Evolutionary conservation across 2,113 vertebrate species (phyloP).

Genomic region (Centropus unirufus): DNA sequence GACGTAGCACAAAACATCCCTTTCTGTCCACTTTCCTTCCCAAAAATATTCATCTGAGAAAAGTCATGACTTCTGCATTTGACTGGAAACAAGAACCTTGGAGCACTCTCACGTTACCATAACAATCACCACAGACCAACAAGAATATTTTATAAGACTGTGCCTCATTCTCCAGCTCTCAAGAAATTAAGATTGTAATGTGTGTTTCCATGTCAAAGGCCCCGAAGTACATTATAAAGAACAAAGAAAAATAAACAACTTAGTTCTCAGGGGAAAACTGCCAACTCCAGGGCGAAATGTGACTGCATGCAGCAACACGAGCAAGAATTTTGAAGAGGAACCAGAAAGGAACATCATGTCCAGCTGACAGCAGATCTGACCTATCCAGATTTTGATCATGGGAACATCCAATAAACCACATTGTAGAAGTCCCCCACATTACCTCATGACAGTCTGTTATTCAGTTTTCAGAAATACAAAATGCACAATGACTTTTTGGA

Average conservation of each 20-base stretch:
- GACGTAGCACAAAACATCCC: background rate
- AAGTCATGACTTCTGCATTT: background rate
- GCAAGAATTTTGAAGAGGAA: background rate
- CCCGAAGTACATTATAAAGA: background rate
- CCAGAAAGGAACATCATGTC: background rate
- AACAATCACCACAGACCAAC: background rate
- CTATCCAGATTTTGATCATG: background rate
- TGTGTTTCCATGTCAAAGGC: conserved; percentile 8
- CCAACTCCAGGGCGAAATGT: background rate
- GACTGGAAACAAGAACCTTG: background rate
- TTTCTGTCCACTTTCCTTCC: background rate
- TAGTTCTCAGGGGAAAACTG: background rate
- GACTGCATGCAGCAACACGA: background rate
- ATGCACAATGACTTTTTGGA: background rate
- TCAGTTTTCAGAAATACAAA: background rate
- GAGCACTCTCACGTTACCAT: background rate
- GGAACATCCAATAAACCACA: background rate
- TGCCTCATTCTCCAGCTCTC: background rate
- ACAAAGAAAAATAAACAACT: background rate
- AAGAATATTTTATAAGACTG: background rate
- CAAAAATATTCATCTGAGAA: background rate
- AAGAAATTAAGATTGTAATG: background rate
- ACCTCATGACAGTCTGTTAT: background rate
- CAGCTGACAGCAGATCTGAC: background rate
- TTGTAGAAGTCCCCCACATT: background rate